Evolutionary conservation across 2,888 invertebrate species (phyloP), one percentile per base, ranked within the genome.

Genomic region (Lysandra coridon): DNA sequence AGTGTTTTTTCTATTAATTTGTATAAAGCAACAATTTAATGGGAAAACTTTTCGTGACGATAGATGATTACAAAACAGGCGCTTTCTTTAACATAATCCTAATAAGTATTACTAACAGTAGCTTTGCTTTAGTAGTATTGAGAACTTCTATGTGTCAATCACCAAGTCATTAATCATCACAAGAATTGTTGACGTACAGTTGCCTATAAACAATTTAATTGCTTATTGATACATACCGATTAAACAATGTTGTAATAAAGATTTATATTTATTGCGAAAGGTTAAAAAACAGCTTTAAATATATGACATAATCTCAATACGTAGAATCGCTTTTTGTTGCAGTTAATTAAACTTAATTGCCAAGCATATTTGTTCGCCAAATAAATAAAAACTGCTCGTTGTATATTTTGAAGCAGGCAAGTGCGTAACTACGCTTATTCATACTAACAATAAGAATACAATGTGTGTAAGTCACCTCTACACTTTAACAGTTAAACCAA

Each of bases 181-280:
- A 49, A 30, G 33, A 40, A 53, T 76, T 14, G 76, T 57, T 76
- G 57, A 57, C 57, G 37, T 57, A 57, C 53, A 33, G 33, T 57
- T 14, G 53, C 57, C 17, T 76, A 30, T 6, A 76, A 75, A 44
- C 75, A 49, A 76, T 57, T 57, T 53, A 76, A 76, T 76, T 30
- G 30, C 33, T 57, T 57, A 75, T 49, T 75, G 30, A 33, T 57
- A 76, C 76, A 76, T 76, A 33, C 53, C 57, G 14, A 49, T 44
- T 75, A 75, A 75, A 75, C 3, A 75, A 44, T 75, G 17, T 69
- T 69, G 33, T 69, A 69, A 69, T 69, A 33, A 69, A 69, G 69
- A 69, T 37, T 14, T 69, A 69, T 37, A 69, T 69, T 69, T 33
- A 37, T 69, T 69, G 69, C 69, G 1, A 69, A 69, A 69, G 69